Base-by-base conservation (phyloP, 2,113 vertebrate genomes). In the Corythaixoides concolor region DNA sequence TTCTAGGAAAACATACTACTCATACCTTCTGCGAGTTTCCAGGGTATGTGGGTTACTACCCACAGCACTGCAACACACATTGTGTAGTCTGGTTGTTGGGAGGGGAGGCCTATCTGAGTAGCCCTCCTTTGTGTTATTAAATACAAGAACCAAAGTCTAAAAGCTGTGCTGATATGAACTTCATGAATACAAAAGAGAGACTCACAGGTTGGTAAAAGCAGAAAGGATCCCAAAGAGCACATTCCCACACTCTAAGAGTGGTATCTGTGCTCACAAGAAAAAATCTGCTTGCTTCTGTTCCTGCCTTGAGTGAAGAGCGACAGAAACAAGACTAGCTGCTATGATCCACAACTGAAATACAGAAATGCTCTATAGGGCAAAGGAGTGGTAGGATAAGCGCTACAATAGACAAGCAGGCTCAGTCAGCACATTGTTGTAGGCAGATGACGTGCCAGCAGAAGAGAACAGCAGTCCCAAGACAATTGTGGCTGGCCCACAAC, bases 391-490 rank as follows among this genome's bases (percentile, higher is more conserved):
- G 94, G 70, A 82, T 41, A 76, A 89, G 73, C 0, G 0, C 89
- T 93, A 79, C 84, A 93, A 92, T 55, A 95, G 95, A 82, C 62
- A 89, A 91, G 81, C 76, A 80, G 94, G 55, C 92, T 92, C 81
- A 89, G 92, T 93, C 94, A 96, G 93, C 88, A 96, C 91, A 95
- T 94, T 90, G 91, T 91, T 97, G 85, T 59, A 94, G 73, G 95
- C 91, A 93, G 87, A 95, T 94, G 95, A 94, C 55, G 39, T 94
- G 93, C 94, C 92, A 97, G 82, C 82, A 96, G 94, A 95, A 92
- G 60, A 95, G 77, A 96, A 96, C 81, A 90, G 76, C 85, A 86
- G 82, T 91, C 93, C 95, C 96, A 91, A 93, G 91, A 96, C 85
- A 92, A 86, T 93, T 96, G 95, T 93, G 93, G 94, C 75, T 95